Evolutionary conservation across 2,113 vertebrate genomes (phyloP), one percentile per base, ranked within the genome.

Genomic region (Cebidichthys violaceus): DNA sequence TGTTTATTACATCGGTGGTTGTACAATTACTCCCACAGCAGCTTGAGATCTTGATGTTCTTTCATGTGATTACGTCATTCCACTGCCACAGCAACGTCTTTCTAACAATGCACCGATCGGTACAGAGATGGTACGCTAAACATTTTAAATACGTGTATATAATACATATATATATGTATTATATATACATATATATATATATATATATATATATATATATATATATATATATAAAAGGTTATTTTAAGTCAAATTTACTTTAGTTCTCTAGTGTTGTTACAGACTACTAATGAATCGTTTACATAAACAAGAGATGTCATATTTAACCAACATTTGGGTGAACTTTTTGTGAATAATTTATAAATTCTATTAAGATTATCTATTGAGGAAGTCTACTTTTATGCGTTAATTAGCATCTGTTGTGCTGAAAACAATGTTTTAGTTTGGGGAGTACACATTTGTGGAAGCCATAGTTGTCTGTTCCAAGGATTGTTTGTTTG

Each of bases 1-100:
- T 89, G 2, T 90, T 84, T 84, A 84, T 79, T 60, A 80, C 80
- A 74, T 86, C 62, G 0, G 76, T 87, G 78, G 77, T 52, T 82
- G 78, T 82, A 75, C 78, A 47, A 39, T n/a, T 54, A 39, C 62
- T 82, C 73, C 52, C 70, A 68, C 39, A 70, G 75, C 80, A 76
- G 76, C 79, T 85, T 69, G 27, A 81, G 41, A 80, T 45, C 35
- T 81, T 43, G 52, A 60, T 18, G n/a, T 37, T 41, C 29, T 72
- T 35, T 55, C 10, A 1, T 1, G 50, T 79, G 73, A 80, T 73
- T 47, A 2, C 33, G 71, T 62, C 82, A 45, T 47, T 7, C 9
- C 70, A 76, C 52, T 20, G 47, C 50, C 43, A 6, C 15, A 4
- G 43, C 43, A 3, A 43, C 15, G 54, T 79, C 62, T n/a, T 71